A percentile compares a stretch with the other conserved stretches of the same genome.
phyloP scores from a whole-genome alignment of 2,797 vertebrate genomes.

The Distichodus sexfasciatus region DNA sequence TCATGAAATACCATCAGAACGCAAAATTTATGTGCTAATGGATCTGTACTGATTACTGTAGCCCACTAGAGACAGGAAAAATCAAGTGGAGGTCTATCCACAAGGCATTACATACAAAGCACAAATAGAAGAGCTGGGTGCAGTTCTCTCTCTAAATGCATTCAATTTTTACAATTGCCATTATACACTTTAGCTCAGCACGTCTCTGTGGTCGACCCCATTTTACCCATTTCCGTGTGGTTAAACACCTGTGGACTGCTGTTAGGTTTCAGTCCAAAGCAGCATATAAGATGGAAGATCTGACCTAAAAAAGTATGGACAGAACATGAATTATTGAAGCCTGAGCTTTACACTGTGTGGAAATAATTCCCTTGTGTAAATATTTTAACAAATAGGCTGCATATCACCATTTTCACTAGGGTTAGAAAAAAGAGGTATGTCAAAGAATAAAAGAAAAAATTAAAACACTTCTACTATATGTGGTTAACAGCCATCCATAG shows the following conservation, averaged over 20 bases:
- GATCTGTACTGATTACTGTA: constrained; percentile 16
- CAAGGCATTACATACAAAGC: not conserved
- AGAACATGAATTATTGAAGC: constrained; percentile 64
- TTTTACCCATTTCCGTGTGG: constrained; percentile 31
- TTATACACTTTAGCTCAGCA: not conserved
- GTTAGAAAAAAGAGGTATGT: constrained; percentile 13
- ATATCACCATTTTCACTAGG: constrained; percentile 11
- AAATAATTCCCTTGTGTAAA: constrained; percentile 62
- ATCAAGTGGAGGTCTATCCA: no score
- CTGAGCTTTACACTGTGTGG: constrained; percentile 47
- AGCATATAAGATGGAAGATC: constrained; percentile 41
- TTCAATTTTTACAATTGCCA: not conserved
- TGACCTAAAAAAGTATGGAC: constrained; percentile 63
- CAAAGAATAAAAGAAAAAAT: not conserved
- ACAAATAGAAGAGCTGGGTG: not conserved
- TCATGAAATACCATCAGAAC: constrained; percentile 9
- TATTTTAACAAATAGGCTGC: constrained; percentile 58
- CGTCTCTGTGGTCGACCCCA: not conserved
- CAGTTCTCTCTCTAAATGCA: not conserved
- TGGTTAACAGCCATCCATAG: no score
- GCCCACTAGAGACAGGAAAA: not conserved
- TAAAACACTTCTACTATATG: no score
- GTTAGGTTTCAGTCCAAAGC: constrained; percentile 40
- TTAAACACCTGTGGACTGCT: constrained; percentile 20
- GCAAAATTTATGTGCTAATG: not conserved